These are phyloP conservation scores for Crioceris asparagi DNA, from an alignment of 2,888 invertebrate genomes.

Conservation along the genomic window DNA sequence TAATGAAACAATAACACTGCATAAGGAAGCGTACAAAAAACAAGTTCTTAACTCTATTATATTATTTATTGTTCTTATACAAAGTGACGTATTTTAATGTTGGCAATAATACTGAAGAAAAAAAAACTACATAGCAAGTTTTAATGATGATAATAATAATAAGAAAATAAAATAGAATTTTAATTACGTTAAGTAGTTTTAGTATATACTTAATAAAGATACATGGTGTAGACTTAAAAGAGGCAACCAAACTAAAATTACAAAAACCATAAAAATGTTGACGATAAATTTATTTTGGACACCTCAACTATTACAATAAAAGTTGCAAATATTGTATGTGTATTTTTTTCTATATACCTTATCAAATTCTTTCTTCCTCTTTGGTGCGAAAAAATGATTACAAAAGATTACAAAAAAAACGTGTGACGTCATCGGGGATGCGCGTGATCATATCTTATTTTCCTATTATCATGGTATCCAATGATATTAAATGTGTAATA, in stretches of 20 bases:
- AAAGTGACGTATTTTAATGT: slow-evolving; percentile 20
- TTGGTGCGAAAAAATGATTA: no score
- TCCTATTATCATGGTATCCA: no score
- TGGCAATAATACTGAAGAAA: slow-evolving; percentile 28
- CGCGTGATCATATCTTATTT: no score
- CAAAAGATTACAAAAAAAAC: no score
- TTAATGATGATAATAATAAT: slow-evolving; percentile 22
- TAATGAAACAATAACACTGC: slow-evolving; percentile 3
- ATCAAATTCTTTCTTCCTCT: no score
- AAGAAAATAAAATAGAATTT: slow-evolving; percentile 15
- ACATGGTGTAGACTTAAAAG: slow-evolving; percentile 6
- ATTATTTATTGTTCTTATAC: slow-evolving; percentile 18
- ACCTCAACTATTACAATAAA: slow-evolving; percentile 15
- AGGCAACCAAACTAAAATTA: slow-evolving; percentile 20
- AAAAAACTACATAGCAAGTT: slow-evolving; percentile 26
- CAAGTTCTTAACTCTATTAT: no score
- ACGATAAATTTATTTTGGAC: slow-evolving; percentile 17
- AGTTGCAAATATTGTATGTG: no score
- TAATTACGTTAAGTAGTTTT: slow-evolving; percentile 11
- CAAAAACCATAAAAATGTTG: slow-evolving; percentile 6
- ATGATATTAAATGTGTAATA: no score
- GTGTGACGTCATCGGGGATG: no score
- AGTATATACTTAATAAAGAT: slow-evolving; percentile 7
- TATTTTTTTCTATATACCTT: no score
- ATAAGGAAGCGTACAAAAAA: no score